Evolutionary conservation across 2,888 invertebrate genomes (phyloP), one percentile per base, ranked within the genome.

Genomic region (Trissonchulus sp.): DNA sequence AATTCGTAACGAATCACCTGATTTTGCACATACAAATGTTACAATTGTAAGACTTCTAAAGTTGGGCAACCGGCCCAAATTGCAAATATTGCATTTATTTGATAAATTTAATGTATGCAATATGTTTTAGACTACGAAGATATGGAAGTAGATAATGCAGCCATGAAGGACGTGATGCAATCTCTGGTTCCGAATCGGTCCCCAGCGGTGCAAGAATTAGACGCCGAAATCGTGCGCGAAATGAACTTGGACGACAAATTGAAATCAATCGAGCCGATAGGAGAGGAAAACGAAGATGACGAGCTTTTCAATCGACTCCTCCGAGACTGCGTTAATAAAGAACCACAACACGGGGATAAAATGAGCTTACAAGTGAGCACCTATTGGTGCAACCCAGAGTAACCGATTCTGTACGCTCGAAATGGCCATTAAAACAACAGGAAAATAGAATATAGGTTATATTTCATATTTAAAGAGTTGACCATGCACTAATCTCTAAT

Each of bases 181-280:
- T 48, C 48, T 48, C 48, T 48, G 48, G 71, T 69, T 31, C 71
- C n/a, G n/a, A 36, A 3, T 2, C 71, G n/a, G 33, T 69, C 71
- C 33, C 36, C 34, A 3, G 34, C 71, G 34, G 35, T 69, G 71
- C 33, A 37, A n/a, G 36, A 34, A 8, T 37, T 69, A 15, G 71
- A 69, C 37, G 71, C 2, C 2, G 31, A 69, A 69, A 37, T 69
- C 36, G 37, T 69, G 3, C 33, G 36, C 2, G 35, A 69, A 36
- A 69, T 69, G 71, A 69, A 69, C 71, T 37, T 69, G 35, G 71
- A 69, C 8, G 71, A 69, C 3, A 69, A 69, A n/a, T 69, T 69
- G n/a, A 30, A 65, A 65, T 15, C 8, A 15, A 36, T 30, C 36
- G 37, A 69, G 8, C 3, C n/a, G 23, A 37, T n/a, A 3, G 33